These are phyloP conservation scores for Drosophila planitibia DNA, from an alignment of 2,888 invertebrate genomes.

Conservation along the genomic window DNA sequence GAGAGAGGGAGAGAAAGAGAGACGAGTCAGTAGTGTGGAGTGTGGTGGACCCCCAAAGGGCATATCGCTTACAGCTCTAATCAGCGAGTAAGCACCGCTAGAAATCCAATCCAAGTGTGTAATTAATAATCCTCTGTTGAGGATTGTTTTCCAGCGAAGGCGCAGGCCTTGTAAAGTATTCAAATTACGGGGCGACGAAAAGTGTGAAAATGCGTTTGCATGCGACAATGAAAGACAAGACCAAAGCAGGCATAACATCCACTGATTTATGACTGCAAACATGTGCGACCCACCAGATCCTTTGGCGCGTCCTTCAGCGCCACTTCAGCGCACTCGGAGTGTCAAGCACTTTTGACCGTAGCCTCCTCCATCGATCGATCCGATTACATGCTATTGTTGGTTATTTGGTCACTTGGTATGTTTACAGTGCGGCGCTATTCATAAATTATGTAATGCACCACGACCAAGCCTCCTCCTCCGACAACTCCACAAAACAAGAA, in stretches of 20 bases:
- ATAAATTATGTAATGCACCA: slow-evolving; percentile 76
- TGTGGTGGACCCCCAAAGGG: slow-evolving; percentile 9
- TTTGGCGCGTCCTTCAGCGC: slow-evolving; percentile 76
- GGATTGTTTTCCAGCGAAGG: slow-evolving; percentile 67
- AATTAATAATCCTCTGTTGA: slow-evolving; percentile 69
- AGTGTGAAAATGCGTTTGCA: slow-evolving; percentile 84
- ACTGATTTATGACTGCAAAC: slow-evolving; percentile 85
- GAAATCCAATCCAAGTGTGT: slow-evolving; percentile 80
- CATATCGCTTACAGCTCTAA: slow-evolving; percentile 63
- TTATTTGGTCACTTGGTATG: slow-evolving; percentile 61
- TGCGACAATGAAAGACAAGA: slow-evolving; percentile 75
- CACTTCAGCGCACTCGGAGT: slow-evolving; percentile 60
- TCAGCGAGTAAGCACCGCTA: slow-evolving; percentile 45
- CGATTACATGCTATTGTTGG: slow-evolving; percentile 67
- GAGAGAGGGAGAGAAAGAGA: background rate
- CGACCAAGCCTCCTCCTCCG: slow-evolving; percentile 12
- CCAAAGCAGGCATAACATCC: slow-evolving; percentile 78
- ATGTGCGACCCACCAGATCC: slow-evolving; percentile 84
- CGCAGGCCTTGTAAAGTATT: slow-evolving; percentile 68
- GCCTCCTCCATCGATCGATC: slow-evolving; percentile 44
- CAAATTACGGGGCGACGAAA: slow-evolving; percentile 79
- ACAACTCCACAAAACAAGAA: slow-evolving; percentile 24
- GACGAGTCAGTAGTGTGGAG: background rate
- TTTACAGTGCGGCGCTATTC: slow-evolving; percentile 77
- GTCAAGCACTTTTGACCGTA: slow-evolving; percentile 62